phyloP scores from a whole-genome alignment of 2,113 vertebrate genomes.

The Ranitomeya imitator region DNA sequence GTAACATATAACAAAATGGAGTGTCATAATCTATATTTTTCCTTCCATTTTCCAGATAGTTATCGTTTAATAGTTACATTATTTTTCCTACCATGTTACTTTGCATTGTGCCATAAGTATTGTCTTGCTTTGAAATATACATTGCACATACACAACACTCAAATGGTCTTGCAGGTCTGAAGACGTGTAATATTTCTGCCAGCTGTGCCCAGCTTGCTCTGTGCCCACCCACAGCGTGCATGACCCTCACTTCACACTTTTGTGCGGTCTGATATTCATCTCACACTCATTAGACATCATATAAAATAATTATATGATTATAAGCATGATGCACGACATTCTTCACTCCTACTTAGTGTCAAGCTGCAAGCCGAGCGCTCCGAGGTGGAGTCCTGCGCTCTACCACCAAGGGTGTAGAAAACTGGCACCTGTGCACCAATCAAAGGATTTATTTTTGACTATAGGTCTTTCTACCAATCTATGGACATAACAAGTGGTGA shows the following conservation, averaged over 20 bases:
- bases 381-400: not conserved
- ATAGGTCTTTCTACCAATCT: not conserved
- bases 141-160: not conserved
- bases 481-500: not conserved
- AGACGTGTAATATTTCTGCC: conserved; percentile 16
- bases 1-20: no score
- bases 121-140: not conserved
- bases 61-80: not conserved
- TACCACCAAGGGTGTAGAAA: not conserved
- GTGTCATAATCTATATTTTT: not conserved
- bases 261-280: not conserved
- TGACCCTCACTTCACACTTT: not conserved
- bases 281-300: conserved; percentile 19
- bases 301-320: conserved; percentile 20
- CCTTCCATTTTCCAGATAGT: not conserved
- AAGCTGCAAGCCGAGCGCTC: not conserved
- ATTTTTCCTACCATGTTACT: not conserved
- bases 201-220: conserved; percentile 30
- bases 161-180: not conserved
- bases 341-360: not conserved
- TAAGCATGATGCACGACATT: conserved; percentile 1
- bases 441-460: not conserved
- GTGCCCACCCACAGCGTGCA: conserved; percentile 20
- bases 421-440: not conserved
- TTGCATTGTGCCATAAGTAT: not conserved